These are phyloP conservation scores for Noctuana brunneofusca DNA, from an alignment of 2,888 invertebrate species.

Conservation along the genomic window DNA sequence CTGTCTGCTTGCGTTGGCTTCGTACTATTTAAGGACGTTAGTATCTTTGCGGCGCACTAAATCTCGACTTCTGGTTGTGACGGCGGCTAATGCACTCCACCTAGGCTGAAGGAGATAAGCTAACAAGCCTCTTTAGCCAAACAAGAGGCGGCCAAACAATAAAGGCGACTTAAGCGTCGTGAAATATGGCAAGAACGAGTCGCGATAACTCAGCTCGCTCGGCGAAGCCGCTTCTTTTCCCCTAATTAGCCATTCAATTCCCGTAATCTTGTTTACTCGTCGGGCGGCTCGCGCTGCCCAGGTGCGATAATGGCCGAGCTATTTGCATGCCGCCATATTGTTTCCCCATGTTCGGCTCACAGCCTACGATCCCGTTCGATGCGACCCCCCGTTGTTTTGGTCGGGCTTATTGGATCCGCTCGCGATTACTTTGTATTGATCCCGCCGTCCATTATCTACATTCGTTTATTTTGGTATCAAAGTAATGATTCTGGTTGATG, in stretches of 20 bases:
- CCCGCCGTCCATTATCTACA: constrained; percentile 79
- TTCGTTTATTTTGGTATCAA: constrained; percentile 79
- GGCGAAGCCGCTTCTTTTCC: constrained; percentile 76
- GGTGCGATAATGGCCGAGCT: constrained; percentile 82
- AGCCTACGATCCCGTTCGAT: constrained; percentile 65
- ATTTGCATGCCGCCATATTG: constrained; percentile 84
- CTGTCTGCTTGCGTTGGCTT: neutral
- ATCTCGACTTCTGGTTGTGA: constrained; percentile 62
- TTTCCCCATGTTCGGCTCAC: constrained; percentile 75
- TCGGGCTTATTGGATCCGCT: constrained; percentile 80
- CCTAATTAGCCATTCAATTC: constrained; percentile 83
- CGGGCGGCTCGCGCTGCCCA: constrained; percentile 75
- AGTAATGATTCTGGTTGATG: constrained; percentile 73
- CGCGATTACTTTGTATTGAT: constrained; percentile 83
- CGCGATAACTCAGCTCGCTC: constrained; percentile 71
- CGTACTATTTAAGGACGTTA: constrained; percentile 24
- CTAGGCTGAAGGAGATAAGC: constrained; percentile 75
- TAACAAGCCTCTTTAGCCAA: constrained; percentile 77
- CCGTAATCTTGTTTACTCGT: constrained; percentile 82
- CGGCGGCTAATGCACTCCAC: constrained; percentile 74
- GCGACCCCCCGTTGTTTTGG: constrained; percentile 78
- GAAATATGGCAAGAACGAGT: constrained; percentile 78
- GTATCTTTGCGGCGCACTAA: constrained; percentile 50
- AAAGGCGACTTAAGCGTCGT: constrained; percentile 77
- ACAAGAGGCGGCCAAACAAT: constrained; percentile 77